Base-by-base conservation (phyloP, 2,113 vertebrate species). In the Prionailurus viverrinus region DNA sequence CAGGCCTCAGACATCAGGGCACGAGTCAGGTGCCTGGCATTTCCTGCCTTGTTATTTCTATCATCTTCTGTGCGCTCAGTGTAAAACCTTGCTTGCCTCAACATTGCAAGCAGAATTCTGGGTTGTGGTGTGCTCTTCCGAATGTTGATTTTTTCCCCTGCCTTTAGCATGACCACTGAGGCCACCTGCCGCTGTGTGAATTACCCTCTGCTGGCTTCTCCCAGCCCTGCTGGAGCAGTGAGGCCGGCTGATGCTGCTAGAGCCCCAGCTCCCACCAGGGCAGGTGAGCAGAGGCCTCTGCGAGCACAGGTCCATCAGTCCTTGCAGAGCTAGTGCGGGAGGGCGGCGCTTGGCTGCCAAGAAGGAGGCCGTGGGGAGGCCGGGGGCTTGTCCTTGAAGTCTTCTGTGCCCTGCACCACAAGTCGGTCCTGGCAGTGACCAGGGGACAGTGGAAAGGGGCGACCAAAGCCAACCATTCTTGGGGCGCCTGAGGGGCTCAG, bases 11-110 rank as follows among this genome's bases (percentile, higher is more conserved):
- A 71, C 68, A 13, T 3, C 5, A 36, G 82, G 74, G 96, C 96
- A n/a, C 4, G 27, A 87, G 87, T 98, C 95, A 94, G 92, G 82
- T 51, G 94, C 18, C 66, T 91, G 93, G 73, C 73, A 83, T 74
- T 73, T 41, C 21, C 21, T 25, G 71, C 71, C 39, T 25, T 41
- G 71, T 25, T 73, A 5, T 16, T 14, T 7, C 39, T 15, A 45
- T 39, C 6, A 39, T 45, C 39, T 45, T 76, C 73, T 8, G 23
- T 27, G 73, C 0, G 0, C 14, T 45, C 39, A 39, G 11, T 76
- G 2, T 13, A 12, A 45, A 45, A 4, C 12, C 39, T 14, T 1
- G 0, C 39, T 69, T 4, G 25, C 25, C 73, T 39, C 73, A 45
- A 2, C 23, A 41, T 39, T 0, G 73, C 73, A 7, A 45, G 13